Percentiles rank a stretch among this genome's conserved stretches.
Evolutionary conservation across 1,140 invertebrate genomes (phyloP).

Genomic region (Macrobrachium nipponense): DNA sequence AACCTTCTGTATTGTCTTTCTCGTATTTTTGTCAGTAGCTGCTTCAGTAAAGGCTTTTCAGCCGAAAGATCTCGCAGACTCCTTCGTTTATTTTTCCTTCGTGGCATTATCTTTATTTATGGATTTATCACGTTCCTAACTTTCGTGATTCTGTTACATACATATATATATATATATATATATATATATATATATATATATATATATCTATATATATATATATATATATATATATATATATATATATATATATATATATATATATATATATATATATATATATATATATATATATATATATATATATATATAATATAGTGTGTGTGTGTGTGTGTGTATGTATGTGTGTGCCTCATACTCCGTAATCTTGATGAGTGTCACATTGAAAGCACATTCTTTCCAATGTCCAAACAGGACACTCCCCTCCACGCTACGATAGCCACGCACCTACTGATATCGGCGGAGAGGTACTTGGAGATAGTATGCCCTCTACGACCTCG

Average conservation of each 20-base stretch:
- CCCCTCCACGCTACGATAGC: conserved; percentile 35
- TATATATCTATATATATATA: conserved; percentile 4
- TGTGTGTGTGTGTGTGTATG: no score
- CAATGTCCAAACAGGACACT: neutral
- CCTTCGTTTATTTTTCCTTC: no score
- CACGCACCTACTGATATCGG: conserved; percentile 8
- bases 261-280: conserved; percentile 10
- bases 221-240: conserved; percentile 10
- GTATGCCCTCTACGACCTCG: neutral
- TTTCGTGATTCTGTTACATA: no score
- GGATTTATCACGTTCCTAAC: no score
- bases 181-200: neutral
- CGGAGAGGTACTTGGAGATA: neutral
- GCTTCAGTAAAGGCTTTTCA: no score
- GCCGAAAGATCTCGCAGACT: no score
- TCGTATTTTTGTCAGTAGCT: no score
- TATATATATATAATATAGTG: neutral
- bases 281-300: conserved; percentile 10
- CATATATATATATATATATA: neutral
- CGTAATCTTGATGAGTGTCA: no score
- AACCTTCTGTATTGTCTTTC: no score
- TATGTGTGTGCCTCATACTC: no score
- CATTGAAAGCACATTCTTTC: neutral
- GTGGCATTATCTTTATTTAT: no score
- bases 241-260: conserved; percentile 10